phyloP scores from a whole-genome alignment of 2,888 invertebrate species.

The Subacronicta megacephala region DNA sequence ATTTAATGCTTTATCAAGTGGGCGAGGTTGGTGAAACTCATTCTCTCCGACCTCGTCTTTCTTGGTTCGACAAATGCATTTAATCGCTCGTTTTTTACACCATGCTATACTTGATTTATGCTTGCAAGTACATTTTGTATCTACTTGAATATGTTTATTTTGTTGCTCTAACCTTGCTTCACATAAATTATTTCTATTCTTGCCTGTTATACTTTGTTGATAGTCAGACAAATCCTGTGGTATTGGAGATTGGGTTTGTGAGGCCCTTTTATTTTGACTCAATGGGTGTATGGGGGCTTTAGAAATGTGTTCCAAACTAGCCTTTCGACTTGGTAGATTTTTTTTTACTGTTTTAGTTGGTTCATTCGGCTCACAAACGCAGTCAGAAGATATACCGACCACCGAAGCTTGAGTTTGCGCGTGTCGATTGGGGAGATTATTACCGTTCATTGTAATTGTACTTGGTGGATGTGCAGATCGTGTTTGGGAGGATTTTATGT shows the following conservation, averaged over 20 bases:
- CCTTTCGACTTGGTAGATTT: not conserved
- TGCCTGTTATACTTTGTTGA: too few relatives aligned
- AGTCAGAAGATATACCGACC: not conserved
- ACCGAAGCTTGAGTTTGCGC: not conserved
- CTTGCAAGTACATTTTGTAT: not conserved
- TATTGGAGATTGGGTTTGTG: not conserved
- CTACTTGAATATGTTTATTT: not conserved
- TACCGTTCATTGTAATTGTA: not conserved
- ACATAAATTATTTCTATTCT: not conserved
- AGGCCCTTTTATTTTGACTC: not conserved
- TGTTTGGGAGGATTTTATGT: not conserved
- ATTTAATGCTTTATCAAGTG: not conserved
- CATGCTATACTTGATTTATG: not conserved
- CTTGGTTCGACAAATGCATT: not conserved
- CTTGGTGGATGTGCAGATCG: not conserved
- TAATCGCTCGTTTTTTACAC: slow-evolving; percentile 4
- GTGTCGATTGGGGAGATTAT: not conserved
- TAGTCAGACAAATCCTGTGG: too few relatives aligned
- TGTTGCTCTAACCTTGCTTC: not conserved
- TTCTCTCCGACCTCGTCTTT: not conserved
- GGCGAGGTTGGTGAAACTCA: not conserved
- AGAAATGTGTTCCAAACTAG: not conserved
- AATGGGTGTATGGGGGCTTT: not conserved
- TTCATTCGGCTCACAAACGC: not conserved
- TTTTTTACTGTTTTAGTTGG: not conserved